A percentile compares a stretch with the other conserved stretches of the same genome.
These are phyloP conservation scores for Mormyrops boulengeri DNA, from an alignment of 2,797 vertebrate species.

Conservation along the genomic window DNA sequence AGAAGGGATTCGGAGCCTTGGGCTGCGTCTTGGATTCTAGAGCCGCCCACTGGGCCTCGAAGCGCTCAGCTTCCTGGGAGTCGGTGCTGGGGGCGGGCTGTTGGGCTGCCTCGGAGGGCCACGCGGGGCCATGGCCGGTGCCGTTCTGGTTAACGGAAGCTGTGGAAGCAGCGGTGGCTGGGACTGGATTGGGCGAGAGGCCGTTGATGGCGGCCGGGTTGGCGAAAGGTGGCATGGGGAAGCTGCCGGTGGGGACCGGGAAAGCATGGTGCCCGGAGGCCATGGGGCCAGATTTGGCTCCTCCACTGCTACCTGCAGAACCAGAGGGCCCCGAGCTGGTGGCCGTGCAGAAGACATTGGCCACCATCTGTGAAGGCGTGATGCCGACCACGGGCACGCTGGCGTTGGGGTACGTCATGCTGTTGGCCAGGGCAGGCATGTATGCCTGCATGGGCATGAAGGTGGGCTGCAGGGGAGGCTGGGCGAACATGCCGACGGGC, in stretches of 20 bases:
- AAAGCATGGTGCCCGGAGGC: slow-evolving; percentile 44
- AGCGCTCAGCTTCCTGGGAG: slow-evolving; percentile 72
- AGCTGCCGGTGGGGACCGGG: slow-evolving; percentile 34
- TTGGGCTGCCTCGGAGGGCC: slow-evolving; percentile 62
- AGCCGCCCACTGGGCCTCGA: slow-evolving; percentile 86
- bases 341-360: slow-evolving; percentile 82
- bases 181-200: slow-evolving; percentile 43
- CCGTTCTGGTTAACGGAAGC: slow-evolving; percentile 51
- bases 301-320: slow-evolving; percentile 42
- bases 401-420: slow-evolving; percentile 68
- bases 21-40: slow-evolving; percentile 71
- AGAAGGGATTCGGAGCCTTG: slow-evolving; percentile 75
- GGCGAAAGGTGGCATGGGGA: slow-evolving; percentile 38
- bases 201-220: slow-evolving; percentile 50
- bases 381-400: slow-evolving; percentile 82
- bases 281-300: slow-evolving; percentile 52
- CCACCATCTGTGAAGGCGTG: slow-evolving; percentile 90
- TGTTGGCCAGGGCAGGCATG: slow-evolving; percentile 64
- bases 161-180: slow-evolving; percentile 16
- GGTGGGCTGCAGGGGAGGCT: slow-evolving; percentile 62
- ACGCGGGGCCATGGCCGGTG: slow-evolving; percentile 46
- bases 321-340: slow-evolving; percentile 54
- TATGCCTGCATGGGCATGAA: slow-evolving; percentile 70
- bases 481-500: slow-evolving; percentile 58
- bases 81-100: slow-evolving; percentile 30